Base-by-base conservation (phyloP, 2,797 vertebrate species). In the Hippocampus kuda region DNA sequence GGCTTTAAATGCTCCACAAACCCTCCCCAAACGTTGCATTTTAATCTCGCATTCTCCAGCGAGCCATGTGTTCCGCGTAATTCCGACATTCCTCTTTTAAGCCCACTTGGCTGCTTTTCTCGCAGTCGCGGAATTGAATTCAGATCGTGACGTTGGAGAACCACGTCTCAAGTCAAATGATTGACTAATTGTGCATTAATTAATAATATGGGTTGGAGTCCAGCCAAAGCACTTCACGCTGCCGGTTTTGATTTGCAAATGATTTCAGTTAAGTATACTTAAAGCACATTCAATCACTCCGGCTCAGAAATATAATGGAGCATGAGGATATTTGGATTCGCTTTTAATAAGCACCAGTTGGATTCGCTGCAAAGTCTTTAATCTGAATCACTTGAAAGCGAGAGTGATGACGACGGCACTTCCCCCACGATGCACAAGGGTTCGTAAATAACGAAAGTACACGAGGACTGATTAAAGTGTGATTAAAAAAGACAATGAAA, bases 121-220 rank as follows among this genome's bases (percentile, higher is more conserved):
- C 8, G 30, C 7, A 2, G 63, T 46, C 48, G 6, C 13, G 13
- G 16, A 65, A 46, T 18, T 26, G 2, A 46, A 46, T 65, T 65
- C 72, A 42, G 38, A 61, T 12, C 9, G 0, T 3, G 5, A 54
- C 7, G 34, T 13, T 67, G 26, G 49, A 24, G 42, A 59, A 38
- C 5, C 48, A 22, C 8, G 63, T 56, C 69, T 65, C 0, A 27
- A 26, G 46, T 26, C 41, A 63, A 34, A 64, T 69, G n/a, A 72
- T 65, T 34, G 71, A 73, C 72, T 68, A 67, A 75, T 6, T 42
- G 24, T 4, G 0, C 27, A 22, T 41, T 76, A 26, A 79, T 68
- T 61, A 12, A 68, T 53, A 13, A 72, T 67, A 68, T 69, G 6
- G 15, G 65, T 72, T 68, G 24, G 63, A 9, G 15, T 48, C 2